Base-by-base conservation (phyloP, 2,797 vertebrate species). In the Arctocebus calabarensis region DNA sequence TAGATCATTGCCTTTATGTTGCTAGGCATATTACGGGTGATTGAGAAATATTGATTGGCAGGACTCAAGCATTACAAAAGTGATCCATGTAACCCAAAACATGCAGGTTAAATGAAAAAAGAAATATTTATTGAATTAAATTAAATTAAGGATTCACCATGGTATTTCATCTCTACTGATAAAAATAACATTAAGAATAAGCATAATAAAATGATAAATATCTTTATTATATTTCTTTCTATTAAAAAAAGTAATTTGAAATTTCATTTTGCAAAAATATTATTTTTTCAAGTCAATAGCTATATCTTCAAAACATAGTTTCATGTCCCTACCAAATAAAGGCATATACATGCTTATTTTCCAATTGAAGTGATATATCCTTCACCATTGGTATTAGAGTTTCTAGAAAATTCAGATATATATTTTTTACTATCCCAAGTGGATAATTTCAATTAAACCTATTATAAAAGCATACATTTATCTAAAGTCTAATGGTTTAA, bases 101-200 rank as follows among this genome's bases (percentile, higher is more conserved):
- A 66, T 66, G 48, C 48, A 52, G 48, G 48, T 19, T 4, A 19
- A 66, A 66, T 19, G 2, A 1, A 57, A 55, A n/a, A 79, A 94
- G 6, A 94, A 75, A 84, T 71, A 84, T 32, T 90, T 84, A 4
- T 77, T 68, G 12, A 3, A 40, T 85, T 91, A 66, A 92, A 71
- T 61, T 73, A 81, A 84, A 45, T 75, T 27, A 75, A 75, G 34
- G 14, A 64, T 59, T 85, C 48, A 7, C 25, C 25, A 62, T 27
- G 3, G 0, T 68, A 71, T 68, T 90, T 77, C 84, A 95, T 43
- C 6, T 90, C 29, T 81, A 32, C 45, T 84, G 20, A 11, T 86
- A 89, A 94, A 94, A 91, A 90, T 84, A 88, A 73, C 27, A 55
- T 84, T 61, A 91, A 71, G 19, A 77, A 66, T 23, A 52, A 93